These are phyloP conservation scores for Drosophila virilis DNA, from an alignment of 1,140 invertebrate genomes.

Conservation along the genomic window DNA sequence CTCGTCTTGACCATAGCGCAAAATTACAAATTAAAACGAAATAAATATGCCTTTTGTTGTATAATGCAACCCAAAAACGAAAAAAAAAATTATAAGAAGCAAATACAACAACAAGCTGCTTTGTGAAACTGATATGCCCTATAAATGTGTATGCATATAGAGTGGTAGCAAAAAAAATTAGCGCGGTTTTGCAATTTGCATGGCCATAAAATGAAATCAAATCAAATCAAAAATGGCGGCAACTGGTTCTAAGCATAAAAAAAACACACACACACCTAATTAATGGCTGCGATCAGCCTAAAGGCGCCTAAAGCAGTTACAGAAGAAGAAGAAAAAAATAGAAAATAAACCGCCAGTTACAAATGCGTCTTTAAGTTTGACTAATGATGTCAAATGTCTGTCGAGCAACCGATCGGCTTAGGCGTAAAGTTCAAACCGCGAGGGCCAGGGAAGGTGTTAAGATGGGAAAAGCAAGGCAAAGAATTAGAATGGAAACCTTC, in stretches of 20 bases:
- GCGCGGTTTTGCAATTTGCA: conserved; percentile 82
- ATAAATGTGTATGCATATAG: conserved; percentile 2
- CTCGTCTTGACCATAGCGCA: conserved; percentile 71
- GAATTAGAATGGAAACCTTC: not conserved
- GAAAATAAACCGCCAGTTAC: conserved; percentile 51
- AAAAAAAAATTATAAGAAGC: conserved; percentile 18
- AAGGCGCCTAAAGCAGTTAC: conserved; percentile 59
- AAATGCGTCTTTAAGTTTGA: conserved; percentile 80
- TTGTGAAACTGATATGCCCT: conserved; percentile 70
- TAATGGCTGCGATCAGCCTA: conserved; percentile 65
- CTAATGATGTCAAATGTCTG: conserved; percentile 76
- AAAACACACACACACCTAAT: conserved; percentile 39
- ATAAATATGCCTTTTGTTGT: conserved; percentile 81
- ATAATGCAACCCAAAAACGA: conserved; percentile 55
- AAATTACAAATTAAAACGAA: conserved; percentile 83
- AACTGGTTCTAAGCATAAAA: conserved; percentile 39
- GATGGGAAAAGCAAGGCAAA: conserved; percentile 16
- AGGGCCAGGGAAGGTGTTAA: conserved; percentile 43
- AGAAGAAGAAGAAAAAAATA: conserved; percentile 6
- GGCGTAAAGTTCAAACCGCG: conserved; percentile 79
- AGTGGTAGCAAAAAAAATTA: conserved; percentile 56
- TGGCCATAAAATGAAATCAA: conserved; percentile 47
- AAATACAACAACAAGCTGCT: conserved; percentile 10
- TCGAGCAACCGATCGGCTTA: conserved; percentile 61
- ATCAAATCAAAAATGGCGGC: conserved; percentile 68